Evolutionary conservation across 92 coral and sea anemone species (phyloP), one percentile per base, ranked within the genome.

Genomic region (Diadumene lineata): DNA sequence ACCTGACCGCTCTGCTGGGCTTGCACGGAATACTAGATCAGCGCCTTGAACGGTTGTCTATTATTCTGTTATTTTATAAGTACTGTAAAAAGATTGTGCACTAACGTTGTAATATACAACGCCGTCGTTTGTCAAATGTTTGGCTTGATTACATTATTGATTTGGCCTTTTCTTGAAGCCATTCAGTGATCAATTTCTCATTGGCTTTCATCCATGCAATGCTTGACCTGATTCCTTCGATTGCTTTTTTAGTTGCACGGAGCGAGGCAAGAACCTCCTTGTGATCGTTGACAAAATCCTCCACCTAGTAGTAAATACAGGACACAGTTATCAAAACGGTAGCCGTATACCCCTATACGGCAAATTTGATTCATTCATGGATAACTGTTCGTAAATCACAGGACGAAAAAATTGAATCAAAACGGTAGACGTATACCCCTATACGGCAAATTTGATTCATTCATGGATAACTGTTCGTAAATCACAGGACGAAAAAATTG

Each of bases 131-230:
- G n/a, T n/a, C n/a, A n/a, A n/a, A n/a, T n/a, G 34, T 13, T 27
- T 69, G 25, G 10, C 17, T 44, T 17, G 51, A 43, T 69, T 46
- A 34, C 44, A 44, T 38, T 10, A 69, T 69, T 3, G 43, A 34
- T 56, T 72, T 31, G 29, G 33, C 66, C 34, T 72, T 72, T 9
- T 33, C 25, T 18, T 72, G 66, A 34, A 96, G 88, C 99, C 99
- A 96, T 23, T 64, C 72, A 2, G 86, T 87, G 1, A 92, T 90
- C n/a, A 82, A 74, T 15, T 75, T 66, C 64, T 80, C 81, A 63
- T 96, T 89, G 19, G 90, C 79, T 38, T 80, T 82, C 97, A 96
- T 89, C 99, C 99, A 96, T 17, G 83, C 81, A 31, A 96, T 96
- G 65, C 90, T 89, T 16, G 97, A 88, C n/a, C 79, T 77, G 56